Conservation (phyloP, 2,888 invertebrate genomes). For the Cryptophagus acutangulus region DNA sequence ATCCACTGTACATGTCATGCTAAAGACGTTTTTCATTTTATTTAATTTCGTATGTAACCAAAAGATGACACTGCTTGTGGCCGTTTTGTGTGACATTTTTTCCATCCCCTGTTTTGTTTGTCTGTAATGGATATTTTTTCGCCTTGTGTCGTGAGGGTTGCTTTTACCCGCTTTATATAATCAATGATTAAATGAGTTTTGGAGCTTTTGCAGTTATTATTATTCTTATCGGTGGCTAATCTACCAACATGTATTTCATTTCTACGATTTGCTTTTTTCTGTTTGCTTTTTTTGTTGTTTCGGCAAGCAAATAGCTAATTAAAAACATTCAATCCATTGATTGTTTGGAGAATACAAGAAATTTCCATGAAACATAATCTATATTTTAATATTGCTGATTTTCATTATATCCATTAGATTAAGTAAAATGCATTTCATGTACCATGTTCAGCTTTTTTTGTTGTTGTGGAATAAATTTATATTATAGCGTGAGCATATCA, state of each 20-base stretch:
- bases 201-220: conserved; percentile 6
- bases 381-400: conserved; percentile 4
- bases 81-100: conserved; percentile 10
- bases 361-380: conserved; percentile 5
- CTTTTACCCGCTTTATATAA: too few species aligned
- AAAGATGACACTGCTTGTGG: conserved; percentile 37
- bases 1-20: conserved; percentile 36
- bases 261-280: conserved; percentile 2
- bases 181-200: conserved; percentile 17
- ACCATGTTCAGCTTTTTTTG: conserved; percentile 8
- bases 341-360: conserved; percentile 4
- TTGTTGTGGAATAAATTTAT: background rate
- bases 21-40: conserved; percentile 42
- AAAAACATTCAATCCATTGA: too few species aligned
- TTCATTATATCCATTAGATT: conserved; percentile 20
- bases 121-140: conserved; percentile 13
- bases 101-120: too few species aligned
- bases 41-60: conserved; percentile 33
- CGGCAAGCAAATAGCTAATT: background rate
- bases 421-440: conserved; percentile 36
- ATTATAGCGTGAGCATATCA: conserved; percentile 5
- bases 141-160: conserved; percentile 9
- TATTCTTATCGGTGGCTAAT: conserved; percentile 13
- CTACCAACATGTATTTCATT: conserved; percentile 5
- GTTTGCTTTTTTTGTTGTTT: background rate